Percentiles rank a stretch among this genome's conserved stretches.
These are phyloP conservation scores for Neuroscelio doddi DNA, from an alignment of 2,888 invertebrate species.

Conservation along the genomic window DNA sequence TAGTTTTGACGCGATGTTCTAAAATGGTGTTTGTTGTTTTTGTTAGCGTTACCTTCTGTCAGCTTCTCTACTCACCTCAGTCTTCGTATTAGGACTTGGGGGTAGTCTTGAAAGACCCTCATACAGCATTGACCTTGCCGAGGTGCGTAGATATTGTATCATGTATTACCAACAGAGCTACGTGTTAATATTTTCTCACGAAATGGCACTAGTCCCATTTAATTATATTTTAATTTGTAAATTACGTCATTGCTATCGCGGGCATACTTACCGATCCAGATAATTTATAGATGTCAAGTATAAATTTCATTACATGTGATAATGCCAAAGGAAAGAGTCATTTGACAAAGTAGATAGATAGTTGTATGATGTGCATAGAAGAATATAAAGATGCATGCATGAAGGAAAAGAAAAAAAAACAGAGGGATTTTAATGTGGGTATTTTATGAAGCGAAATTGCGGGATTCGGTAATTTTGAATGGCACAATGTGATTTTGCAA, in stretches of 20 bases:
- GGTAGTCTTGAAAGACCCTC: conserved; percentile 72
- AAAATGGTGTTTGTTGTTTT: conserved; percentile 53
- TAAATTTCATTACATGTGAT: conserved; percentile 1
- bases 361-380: conserved; percentile 34
- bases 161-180: conserved; percentile 73
- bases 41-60: conserved; percentile 69
- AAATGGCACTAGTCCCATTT: conserved; percentile 71
- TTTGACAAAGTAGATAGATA: conserved; percentile 6
- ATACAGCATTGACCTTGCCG: conserved; percentile 72
- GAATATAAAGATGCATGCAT: conserved; percentile 32
- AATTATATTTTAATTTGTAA: conserved; percentile 63
- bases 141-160: conserved; percentile 72
- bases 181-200: conserved; percentile 73
- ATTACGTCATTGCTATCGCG: conserved; percentile 41
- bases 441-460: too few relatives aligned
- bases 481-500: background rate
- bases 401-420: conserved; percentile 1
- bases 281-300: conserved; percentile 11
- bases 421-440: background rate
- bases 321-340: conserved; percentile 4
- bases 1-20: conserved; percentile 30
- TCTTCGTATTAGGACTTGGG: conserved; percentile 71
- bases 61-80: conserved; percentile 71
- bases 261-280: conserved; percentile 16
- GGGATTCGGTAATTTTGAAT: background rate